Conservation (phyloP, 2,888 invertebrate genomes). For the Metalampra italica region DNA sequence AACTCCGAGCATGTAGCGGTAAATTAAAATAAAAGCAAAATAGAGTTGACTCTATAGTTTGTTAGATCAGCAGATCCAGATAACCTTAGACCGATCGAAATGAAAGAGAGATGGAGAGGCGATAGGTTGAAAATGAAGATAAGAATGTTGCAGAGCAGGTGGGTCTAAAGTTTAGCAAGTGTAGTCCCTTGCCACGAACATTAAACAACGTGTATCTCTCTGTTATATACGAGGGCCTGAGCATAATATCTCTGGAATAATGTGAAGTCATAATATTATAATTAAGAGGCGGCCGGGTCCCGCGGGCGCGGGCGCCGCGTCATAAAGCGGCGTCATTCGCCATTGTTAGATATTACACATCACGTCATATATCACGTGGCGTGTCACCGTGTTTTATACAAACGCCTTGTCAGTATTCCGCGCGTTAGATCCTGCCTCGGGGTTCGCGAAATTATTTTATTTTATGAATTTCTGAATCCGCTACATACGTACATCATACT, state of each 20-base stretch:
- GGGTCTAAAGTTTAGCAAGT: too few relatives aligned
- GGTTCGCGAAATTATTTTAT: background rate
- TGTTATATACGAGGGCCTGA: slow-evolving; percentile 36
- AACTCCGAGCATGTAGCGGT: too few relatives aligned
- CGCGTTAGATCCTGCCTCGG: slow-evolving; percentile 14
- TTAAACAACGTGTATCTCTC: slow-evolving; percentile 10
- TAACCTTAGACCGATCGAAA: too few relatives aligned
- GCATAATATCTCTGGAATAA: slow-evolving; percentile 46
- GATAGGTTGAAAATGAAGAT: background rate
- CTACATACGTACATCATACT: background rate
- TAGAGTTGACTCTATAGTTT: too few relatives aligned
- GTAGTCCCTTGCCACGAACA: background rate
- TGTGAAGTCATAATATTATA: slow-evolving; percentile 72
- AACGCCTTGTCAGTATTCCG: slow-evolving; percentile 39
- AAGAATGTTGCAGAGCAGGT: too few relatives aligned
- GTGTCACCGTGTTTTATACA: slow-evolving; percentile 45
- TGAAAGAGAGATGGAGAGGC: background rate
- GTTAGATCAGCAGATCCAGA: too few relatives aligned
- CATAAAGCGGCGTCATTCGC: slow-evolving; percentile 57
- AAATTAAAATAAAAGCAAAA: too few relatives aligned
- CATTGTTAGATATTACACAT: slow-evolving; percentile 49
- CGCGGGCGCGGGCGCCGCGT: slow-evolving; percentile 34
- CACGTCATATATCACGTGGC: slow-evolving; percentile 49
- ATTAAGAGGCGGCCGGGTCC: slow-evolving; percentile 46
- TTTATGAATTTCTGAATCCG: background rate